A percentile compares a stretch with the other conserved stretches of the same genome.
Conservation (phyloP, 2,888 invertebrate species). For the Thereva nobilitata region DNA sequence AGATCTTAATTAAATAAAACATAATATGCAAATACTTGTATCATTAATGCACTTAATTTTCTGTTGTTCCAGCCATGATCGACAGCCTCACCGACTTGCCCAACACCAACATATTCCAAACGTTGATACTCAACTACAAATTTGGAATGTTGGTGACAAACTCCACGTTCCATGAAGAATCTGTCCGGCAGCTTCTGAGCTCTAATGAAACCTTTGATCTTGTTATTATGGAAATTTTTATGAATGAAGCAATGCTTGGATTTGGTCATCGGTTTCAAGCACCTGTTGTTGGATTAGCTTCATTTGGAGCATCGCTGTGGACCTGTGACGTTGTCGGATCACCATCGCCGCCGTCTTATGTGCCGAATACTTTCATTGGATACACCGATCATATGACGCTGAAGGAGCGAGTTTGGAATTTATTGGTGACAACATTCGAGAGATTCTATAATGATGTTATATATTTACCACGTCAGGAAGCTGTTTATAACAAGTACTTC, state of each 20-base stretch:
- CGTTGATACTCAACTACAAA: neutral
- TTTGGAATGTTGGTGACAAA: slow-evolving; percentile 41
- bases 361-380: slow-evolving; percentile 49
- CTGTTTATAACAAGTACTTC: slow-evolving; percentile 50
- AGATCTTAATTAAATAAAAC: too few species aligned
- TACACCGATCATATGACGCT: slow-evolving; percentile 55
- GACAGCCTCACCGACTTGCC: too few species aligned
- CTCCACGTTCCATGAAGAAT: slow-evolving; percentile 45
- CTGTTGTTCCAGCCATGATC: too few species aligned
- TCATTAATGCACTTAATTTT: too few species aligned
- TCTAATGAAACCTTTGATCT: slow-evolving; percentile 56
- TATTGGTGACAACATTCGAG: slow-evolving; percentile 48
- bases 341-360: slow-evolving; percentile 54
- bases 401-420: slow-evolving; percentile 52
- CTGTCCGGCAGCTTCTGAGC: slow-evolving; percentile 45
- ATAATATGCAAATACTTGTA: too few species aligned
- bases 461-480: slow-evolving; percentile 51
- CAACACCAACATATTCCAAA: too few species aligned
- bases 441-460: slow-evolving; percentile 45
- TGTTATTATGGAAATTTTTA: slow-evolving; percentile 55
- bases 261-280: slow-evolving; percentile 48
- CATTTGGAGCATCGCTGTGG: slow-evolving; percentile 39
- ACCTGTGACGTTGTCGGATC: slow-evolving; percentile 44
- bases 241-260: slow-evolving; percentile 55
- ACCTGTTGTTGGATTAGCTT: slow-evolving; percentile 46